A percentile compares a stretch with the other conserved stretches of the same genome.
Evolutionary conservation across 2,797 vertebrate species (phyloP).

Genomic region (Lates japonicus): DNA sequence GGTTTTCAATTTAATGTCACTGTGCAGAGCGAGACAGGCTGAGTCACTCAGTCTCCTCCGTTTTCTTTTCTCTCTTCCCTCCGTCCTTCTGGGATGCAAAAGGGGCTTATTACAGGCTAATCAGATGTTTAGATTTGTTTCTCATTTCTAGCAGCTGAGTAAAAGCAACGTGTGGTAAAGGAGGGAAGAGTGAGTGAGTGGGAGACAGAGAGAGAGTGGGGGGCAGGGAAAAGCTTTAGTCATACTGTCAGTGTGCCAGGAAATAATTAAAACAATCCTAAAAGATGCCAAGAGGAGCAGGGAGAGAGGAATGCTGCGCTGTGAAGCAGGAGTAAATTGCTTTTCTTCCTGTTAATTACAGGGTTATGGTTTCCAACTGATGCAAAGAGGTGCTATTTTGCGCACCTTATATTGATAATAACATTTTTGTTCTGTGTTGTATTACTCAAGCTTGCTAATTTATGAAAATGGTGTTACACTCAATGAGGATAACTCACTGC

Average conservation of each 20-base stretch:
- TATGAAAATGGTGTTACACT: constrained; percentile 85
- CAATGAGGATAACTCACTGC: constrained; percentile 11
- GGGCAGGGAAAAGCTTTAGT: constrained; percentile 53
- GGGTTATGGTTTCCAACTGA: constrained; percentile 90
- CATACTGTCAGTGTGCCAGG: constrained; percentile 62
- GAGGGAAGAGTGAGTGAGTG: constrained; percentile 22
- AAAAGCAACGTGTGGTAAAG: constrained; percentile 27
- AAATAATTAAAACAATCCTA: constrained; percentile 82
- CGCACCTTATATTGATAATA: constrained; percentile 86
- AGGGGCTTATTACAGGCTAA: constrained; percentile 62
- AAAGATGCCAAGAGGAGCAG: constrained; percentile 78
- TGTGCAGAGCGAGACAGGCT: constrained; percentile 6
- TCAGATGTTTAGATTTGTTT: constrained; percentile 68
- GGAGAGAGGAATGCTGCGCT: constrained; percentile 59
- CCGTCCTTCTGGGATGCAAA: constrained; percentile 25
- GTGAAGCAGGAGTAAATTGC: constrained; percentile 83
- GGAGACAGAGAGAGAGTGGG: constrained; percentile 7
- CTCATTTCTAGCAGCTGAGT: constrained; percentile 49
- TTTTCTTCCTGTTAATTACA: constrained; percentile 85
- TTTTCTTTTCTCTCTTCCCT: neutral
- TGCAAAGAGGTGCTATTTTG: constrained; percentile 80
- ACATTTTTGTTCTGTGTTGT: constrained; percentile 84
- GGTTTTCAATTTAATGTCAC: constrained; percentile 35
- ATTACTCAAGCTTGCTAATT: constrained; percentile 88
- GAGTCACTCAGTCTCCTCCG: constrained; percentile 22